Conservation (phyloP, 2,113 vertebrate species). For the Axis porcinus region DNA sequence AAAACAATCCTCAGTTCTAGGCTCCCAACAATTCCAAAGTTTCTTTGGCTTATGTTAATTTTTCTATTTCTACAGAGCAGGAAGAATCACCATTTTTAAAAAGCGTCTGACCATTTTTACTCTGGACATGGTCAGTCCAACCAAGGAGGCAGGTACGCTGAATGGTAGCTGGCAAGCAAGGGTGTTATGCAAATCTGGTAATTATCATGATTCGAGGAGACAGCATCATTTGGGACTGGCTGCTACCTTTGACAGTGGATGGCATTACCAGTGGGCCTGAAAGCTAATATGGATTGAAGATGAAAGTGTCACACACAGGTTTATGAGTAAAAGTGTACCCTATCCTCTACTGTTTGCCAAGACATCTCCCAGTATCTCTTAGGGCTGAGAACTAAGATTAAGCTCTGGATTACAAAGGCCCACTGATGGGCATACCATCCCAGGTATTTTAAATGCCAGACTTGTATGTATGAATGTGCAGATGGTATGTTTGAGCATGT, state of each 20-base stretch:
- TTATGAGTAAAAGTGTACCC: not conserved
- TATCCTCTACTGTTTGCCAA: not conserved
- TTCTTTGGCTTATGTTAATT: conserved; percentile 4
- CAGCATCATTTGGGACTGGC: not conserved
- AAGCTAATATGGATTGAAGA: not conserved
- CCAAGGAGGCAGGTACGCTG: not conserved
- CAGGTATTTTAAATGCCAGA: not conserved
- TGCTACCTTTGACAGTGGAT: not conserved
- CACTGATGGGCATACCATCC: not conserved
- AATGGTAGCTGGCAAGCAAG: not conserved
- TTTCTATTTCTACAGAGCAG: not conserved
- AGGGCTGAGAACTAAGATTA: not conserved
- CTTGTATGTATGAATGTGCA: not conserved
- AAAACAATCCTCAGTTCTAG: not conserved
- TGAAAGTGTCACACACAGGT: not conserved
- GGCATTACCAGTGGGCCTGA: not conserved
- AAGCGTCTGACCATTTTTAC: not conserved
- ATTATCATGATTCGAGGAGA: not conserved
- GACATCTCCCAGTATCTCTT: not conserved
- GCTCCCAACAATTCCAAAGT: not conserved
- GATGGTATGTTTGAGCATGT: not conserved
- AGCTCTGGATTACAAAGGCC: not conserved
- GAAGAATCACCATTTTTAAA: not conserved
- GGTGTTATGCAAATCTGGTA: not conserved
- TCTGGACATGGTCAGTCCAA: not conserved